These are phyloP conservation scores for Onchidella celtica DNA, from an alignment of 2,888 invertebrate genomes.

Conservation along the genomic window DNA sequence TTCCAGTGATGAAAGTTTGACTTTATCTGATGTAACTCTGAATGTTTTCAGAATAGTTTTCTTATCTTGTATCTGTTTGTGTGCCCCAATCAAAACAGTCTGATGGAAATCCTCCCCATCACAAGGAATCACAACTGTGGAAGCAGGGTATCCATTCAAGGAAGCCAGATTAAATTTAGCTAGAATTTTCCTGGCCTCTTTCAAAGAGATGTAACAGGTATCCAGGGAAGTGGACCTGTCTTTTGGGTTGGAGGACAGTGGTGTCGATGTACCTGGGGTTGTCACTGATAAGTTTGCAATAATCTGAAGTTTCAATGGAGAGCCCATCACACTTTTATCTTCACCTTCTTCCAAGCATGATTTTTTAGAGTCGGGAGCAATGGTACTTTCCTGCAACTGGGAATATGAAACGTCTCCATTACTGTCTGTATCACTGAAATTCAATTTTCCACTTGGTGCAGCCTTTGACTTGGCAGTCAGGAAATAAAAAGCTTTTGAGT, in stretches of 20 bases:
- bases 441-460: not conserved
- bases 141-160: not conserved
- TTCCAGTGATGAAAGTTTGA: slow-evolving; percentile 6
- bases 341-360: not conserved
- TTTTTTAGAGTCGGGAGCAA: not conserved
- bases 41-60: slow-evolving; percentile 2
- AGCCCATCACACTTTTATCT: slow-evolving; percentile 21
- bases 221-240: not conserved
- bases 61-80: not conserved
- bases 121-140: slow-evolving; percentile 5
- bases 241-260: not conserved
- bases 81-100: slow-evolving; percentile 21
- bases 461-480: not conserved
- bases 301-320: slow-evolving; percentile 33
- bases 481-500: slow-evolving; percentile 7
- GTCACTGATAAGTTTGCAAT: slow-evolving; percentile 30
- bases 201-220: not conserved
- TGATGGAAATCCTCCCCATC: slow-evolving; percentile 24
- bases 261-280: slow-evolving; percentile 1
- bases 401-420: slow-evolving; percentile 11
- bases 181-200: slow-evolving; percentile 8
- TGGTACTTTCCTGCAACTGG: not conserved
- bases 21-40: not conserved
- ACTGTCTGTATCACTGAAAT: not conserved
- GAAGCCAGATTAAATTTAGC: not conserved